Percentiles rank a stretch among this genome's conserved stretches.
Conservation (phyloP, 2,888 invertebrate species). For the Gymnocheta viridis region DNA sequence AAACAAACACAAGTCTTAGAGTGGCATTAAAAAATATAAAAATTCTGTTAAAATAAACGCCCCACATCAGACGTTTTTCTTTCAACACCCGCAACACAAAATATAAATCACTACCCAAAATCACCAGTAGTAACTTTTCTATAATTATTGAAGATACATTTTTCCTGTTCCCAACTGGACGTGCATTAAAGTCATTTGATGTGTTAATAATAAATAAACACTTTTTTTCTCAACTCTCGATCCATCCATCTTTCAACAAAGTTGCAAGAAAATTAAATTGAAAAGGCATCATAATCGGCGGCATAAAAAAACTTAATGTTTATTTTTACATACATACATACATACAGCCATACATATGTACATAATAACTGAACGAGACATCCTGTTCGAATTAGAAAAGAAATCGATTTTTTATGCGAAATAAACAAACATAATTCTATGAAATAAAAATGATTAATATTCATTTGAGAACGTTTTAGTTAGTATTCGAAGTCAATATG, state of each 20-base stretch:
- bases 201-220: slow-evolving; percentile 48
- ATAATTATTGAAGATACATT: background rate
- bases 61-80: slow-evolving; percentile 15
- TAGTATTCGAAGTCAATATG: background rate
- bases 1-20: slow-evolving; percentile 9
- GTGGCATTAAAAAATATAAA: slow-evolving; percentile 12
- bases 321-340: slow-evolving; percentile 38
- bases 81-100: slow-evolving; percentile 39
- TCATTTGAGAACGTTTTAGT: background rate
- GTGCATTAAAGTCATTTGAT: slow-evolving; percentile 33
- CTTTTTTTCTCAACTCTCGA: background rate
- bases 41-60: slow-evolving; percentile 5
- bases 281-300: background rate
- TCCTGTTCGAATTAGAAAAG: slow-evolving; percentile 26
- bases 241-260: slow-evolving; percentile 24
- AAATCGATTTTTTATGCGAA: slow-evolving; percentile 7
- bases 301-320: slow-evolving; percentile 4
- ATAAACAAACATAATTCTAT: slow-evolving; percentile 24
- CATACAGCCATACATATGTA: too few species aligned
- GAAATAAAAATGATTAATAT: background rate
- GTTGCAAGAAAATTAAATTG: slow-evolving; percentile 17
- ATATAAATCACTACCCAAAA: background rate
- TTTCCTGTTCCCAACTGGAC: slow-evolving; percentile 32
- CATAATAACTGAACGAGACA: slow-evolving; percentile 45
- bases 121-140: background rate